Evolutionary conservation across 2,797 vertebrate species (phyloP), one percentile per base, ranked within the genome.

Genomic region (Ctenosaura bakeri): DNA sequence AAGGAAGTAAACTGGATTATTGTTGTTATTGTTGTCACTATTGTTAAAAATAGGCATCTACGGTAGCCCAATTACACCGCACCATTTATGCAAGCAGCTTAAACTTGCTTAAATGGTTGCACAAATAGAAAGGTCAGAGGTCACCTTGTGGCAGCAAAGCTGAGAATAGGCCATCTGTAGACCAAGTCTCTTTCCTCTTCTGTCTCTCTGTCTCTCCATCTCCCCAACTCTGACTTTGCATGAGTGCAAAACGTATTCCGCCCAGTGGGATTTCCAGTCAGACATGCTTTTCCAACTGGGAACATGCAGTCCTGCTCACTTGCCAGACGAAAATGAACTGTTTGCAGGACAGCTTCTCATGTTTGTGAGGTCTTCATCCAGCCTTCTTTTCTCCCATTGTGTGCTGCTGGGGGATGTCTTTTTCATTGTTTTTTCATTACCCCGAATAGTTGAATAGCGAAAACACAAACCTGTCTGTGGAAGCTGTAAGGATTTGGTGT

Each of bases 71-170:
- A 97, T 97, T 97, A 96, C 93, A 94, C 96, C 94, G 92, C 90
- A 96, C 92, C 96, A 95, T 95, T 97, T 96, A 94, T 94, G 96
- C 96, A 97, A 97, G 96, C 96, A 95, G 95, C 95, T 96, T 97
- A 97, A 97, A 97, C 96, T 97, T 96, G 97, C 95, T 94, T 62
- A 96, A 97, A 97, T 96, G 95, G 94, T 95, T 97, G 96, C 92
- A 97, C 97, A 97, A 98, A 97, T 98, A 98, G 97, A 95, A 97
- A 97, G 97, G 97, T 97, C 97, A 98, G 97, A 97, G 97, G 96
- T 97, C 96, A 95, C 80, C 81, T 95, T 96, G 96, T 96, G 96
- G 96, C 95, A 95, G 96, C 92, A 90, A 91, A 95, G 92, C 95
- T 94, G 96, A 94, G 96, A 97, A 94, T 91, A 90, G 35, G 93